A percentile compares a stretch with the other conserved stretches of the same genome.
Evolutionary conservation across 1,140 invertebrate species (phyloP).

Genomic region (Meteorus sp.): DNA sequence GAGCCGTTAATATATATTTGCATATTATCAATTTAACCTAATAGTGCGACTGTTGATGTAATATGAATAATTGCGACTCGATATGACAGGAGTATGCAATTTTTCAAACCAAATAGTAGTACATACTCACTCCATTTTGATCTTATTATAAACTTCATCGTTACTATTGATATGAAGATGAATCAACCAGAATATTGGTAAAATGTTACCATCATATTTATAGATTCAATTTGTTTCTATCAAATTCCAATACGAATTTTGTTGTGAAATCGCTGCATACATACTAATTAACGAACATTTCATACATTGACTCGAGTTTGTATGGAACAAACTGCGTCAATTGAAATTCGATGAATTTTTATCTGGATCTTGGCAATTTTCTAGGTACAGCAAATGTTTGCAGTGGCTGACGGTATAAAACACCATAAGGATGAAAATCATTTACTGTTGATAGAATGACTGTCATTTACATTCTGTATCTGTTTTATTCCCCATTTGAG

Average conservation of each 20-base stretch:
- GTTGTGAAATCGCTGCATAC: slow-evolving; percentile 21
- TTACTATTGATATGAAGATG: slow-evolving; percentile 6
- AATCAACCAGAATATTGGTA: slow-evolving; percentile 24
- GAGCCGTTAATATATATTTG: too few species aligned
- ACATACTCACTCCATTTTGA: too few species aligned
- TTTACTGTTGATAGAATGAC: too few species aligned
- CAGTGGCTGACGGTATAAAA: too few species aligned
- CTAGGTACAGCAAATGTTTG: slow-evolving; percentile 7
- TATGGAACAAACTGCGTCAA: slow-evolving; percentile 22
- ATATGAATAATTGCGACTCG: too few species aligned
- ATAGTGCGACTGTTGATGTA: too few species aligned
- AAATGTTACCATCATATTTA: slow-evolving; percentile 29
- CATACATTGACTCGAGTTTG: slow-evolving; percentile 11
- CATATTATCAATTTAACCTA: too few species aligned
- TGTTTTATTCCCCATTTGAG: too few species aligned
- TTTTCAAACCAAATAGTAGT: too few species aligned
- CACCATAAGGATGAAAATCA: too few species aligned
- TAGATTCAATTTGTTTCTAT: slow-evolving; percentile 21
- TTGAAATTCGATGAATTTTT: not conserved
- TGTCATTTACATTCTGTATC: too few species aligned
- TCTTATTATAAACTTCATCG: slow-evolving; percentile 6
- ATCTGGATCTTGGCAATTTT: not conserved
- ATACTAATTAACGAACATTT: slow-evolving; percentile 30
- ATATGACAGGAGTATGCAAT: too few species aligned
- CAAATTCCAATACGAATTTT: not conserved